Base-by-base conservation (phyloP, 1,140 invertebrate genomes). In the Lysiphlebus fabarum region DNA sequence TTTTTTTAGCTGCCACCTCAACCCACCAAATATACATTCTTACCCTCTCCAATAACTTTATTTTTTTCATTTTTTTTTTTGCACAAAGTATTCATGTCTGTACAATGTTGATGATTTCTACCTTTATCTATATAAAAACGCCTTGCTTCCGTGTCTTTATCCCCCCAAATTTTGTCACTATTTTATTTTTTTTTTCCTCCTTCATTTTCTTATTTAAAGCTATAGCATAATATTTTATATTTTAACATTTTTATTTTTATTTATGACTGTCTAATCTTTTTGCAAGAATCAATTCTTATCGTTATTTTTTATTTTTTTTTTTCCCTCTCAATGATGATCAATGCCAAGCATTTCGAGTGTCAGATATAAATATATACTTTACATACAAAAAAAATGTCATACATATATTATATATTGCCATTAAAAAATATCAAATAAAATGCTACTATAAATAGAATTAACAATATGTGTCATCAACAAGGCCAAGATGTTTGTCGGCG, bases 311-410 rank as follows among this genome's bases (percentile, higher is more conserved):
- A 26, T 26, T 1, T 26, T 26, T 26, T 26, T 26, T 26, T 26
- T 26, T 26, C 17, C 17, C 17, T 26, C 2, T 4, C 17, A 26
- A 26, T 26, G 17, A 70, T 76, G 76, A 78, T 74, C 69, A 70
- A 76, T 67, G 72, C 69, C 75, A 76, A 77, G 66, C 67, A 63
- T 68, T 78, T 78, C 76, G 74, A 79, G 76, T 72, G 70, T 71
- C 70, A 71, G 70, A 72, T 73, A 75, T n/a, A n/a, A n/a, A n/a
- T 17, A 17, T 26, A 26, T 26, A 26, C 4, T 26, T 26, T 26
- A 26, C 17, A 26, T 26, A 26, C 17, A 26, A 26, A 2, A 26
- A 2, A 26, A 26, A 26, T 26, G 17, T 4, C 17, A 26, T 26
- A 26, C n/a, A n/a, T 26, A 26, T 26, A 26, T 26, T 26, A 26